Evolutionary conservation across 2,113 vertebrate genomes (phyloP), one percentile per base, ranked within the genome.

Genomic region (Aviceda subcristata): DNA sequence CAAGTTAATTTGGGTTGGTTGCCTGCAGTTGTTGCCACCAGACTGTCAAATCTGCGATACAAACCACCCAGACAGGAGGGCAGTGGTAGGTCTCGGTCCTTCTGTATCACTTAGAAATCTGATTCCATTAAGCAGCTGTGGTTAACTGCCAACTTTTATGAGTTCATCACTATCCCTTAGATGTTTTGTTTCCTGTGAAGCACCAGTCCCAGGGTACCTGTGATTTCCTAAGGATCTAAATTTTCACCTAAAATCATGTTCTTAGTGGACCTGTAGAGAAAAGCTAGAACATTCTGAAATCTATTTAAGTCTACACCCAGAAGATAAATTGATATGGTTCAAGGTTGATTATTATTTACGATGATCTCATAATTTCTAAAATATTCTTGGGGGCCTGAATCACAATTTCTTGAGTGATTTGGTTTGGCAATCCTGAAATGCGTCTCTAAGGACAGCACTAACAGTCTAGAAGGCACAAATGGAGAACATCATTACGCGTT

Each of bases 401-500:
- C 27, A 34, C 48, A 88, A 5, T 60, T 78, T 78, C 66, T 81
- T 1, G 4, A 75, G 69, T 38, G 68, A 29, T 43, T 77, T 48
- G 64, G 45, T 66, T 75, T 91, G 93, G 69, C 78, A 76, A 4
- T 46, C 39, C 59, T 46, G 82, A 66, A 63, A 64, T 5, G 22
- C 83, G 32, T 66, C 87, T 66, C 71, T 84, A 79, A 79, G 78
- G 81, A 73, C 39, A 79, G 67, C 79, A 51, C 55, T 45, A 48
- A 55, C 21, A 59, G 39, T 23, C 34, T 30, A 39, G 83, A 67
- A 91, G 72, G 66, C 68, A 68, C 12, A 75, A 89, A 72, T 9
- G 10, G 48, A 64, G 53, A 92, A 14, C 32, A 22, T 27, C 19
- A 0, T 1, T 63, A 68, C 0, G 3, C 0, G 0, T n/a, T 39